Percentiles rank a stretch among this genome's conserved stretches.
phyloP scores from a whole-genome alignment of 2,888 invertebrate genomes.

The Iphiclides podalirius region DNA sequence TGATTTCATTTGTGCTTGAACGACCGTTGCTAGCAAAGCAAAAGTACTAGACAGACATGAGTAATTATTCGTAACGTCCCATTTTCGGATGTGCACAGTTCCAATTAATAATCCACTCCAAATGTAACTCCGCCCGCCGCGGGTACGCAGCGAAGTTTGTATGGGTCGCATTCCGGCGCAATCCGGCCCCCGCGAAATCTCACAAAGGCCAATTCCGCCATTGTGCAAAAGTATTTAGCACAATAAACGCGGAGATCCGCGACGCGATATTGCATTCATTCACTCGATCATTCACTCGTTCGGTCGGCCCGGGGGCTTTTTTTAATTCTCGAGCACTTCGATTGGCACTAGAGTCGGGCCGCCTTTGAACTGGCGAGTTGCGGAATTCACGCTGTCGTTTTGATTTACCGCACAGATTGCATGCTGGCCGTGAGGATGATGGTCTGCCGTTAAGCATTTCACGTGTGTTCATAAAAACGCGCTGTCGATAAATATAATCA shows the following conservation, averaged over 20 bases:
- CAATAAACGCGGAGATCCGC: slow-evolving; percentile 71
- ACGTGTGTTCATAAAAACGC: no score
- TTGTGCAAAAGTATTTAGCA: slow-evolving; percentile 61
- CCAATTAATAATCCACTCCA: slow-evolving; percentile 31
- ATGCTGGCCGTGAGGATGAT: no score
- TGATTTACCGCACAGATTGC: slow-evolving; percentile 42
- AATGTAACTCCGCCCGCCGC: slow-evolving; percentile 33
- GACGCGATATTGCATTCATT: slow-evolving; percentile 59
- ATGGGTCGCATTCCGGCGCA: slow-evolving; percentile 39
- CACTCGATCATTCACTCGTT: slow-evolving; percentile 54
- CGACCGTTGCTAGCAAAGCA: no score
- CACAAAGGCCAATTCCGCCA: slow-evolving; percentile 51
- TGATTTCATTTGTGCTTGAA: no score
- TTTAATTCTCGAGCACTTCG: slow-evolving; percentile 59
- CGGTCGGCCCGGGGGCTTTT: slow-evolving; percentile 42
- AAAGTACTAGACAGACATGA: no score
- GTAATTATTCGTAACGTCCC: no score
- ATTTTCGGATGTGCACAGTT: slow-evolving; percentile 25
- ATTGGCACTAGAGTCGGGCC: slow-evolving; percentile 68
- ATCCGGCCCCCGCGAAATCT: slow-evolving; percentile 59
- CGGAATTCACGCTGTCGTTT: slow-evolving; percentile 34
- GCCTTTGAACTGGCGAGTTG: slow-evolving; percentile 58
- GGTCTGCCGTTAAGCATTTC: no score
- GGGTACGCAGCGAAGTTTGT: slow-evolving; percentile 39
- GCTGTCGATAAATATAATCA: no score